phyloP scores from a whole-genome alignment of 2,113 vertebrate genomes.

The Rallus limicola region DNA sequence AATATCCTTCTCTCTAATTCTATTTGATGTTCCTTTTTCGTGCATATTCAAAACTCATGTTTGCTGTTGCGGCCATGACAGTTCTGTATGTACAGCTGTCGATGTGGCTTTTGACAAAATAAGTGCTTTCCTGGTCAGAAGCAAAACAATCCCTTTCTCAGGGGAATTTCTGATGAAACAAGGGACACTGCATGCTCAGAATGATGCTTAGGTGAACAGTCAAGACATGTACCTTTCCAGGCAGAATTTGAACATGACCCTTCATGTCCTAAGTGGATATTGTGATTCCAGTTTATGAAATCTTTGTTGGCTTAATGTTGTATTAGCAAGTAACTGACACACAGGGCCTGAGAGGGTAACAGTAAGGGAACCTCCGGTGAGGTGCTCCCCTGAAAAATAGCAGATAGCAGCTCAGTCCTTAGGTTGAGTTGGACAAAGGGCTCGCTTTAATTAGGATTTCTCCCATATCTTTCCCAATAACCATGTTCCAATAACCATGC shows the following conservation, averaged over 20 bases:
- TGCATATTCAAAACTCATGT: accelerated
- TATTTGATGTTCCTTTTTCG: neutral
- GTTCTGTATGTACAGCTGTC: neutral
- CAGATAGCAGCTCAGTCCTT: neutral
- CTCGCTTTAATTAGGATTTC: neutral
- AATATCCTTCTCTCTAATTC: neutral
- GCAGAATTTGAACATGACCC: neutral
- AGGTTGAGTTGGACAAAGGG: neutral
- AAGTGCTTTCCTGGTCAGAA: neutral
- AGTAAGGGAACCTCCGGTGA: neutral
- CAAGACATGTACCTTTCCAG: neutral
- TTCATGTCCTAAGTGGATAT: neutral
- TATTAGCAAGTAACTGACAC: neutral
- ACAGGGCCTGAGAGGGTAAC: neutral
- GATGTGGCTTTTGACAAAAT: neutral
- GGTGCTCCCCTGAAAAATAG: neutral
- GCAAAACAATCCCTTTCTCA: neutral
- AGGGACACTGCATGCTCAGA: neutral
- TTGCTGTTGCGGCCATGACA: neutral
- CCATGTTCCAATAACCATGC: neutral
- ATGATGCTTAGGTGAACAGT: neutral
- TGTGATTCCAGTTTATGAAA: neutral
- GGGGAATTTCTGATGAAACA: neutral
- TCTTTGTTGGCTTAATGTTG: neutral
- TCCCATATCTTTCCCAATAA: neutral